Percentiles rank a stretch among this genome's conserved stretches.
Evolutionary conservation across 2,888 invertebrate species (phyloP).

Genomic region (Tetrapedia diversipes): DNA sequence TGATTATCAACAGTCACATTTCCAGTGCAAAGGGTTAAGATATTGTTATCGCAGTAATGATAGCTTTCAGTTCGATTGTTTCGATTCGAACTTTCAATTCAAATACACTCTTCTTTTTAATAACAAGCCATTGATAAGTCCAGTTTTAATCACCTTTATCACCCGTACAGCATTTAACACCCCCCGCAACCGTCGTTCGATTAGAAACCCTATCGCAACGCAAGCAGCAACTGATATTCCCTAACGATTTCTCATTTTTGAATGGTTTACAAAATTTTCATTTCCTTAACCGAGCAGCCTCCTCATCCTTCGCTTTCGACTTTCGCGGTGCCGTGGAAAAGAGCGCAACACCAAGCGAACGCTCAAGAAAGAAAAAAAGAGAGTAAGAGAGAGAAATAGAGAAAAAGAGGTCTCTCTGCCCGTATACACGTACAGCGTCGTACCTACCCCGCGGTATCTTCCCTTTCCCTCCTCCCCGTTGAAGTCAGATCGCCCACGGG

Average conservation of each 20-base stretch:
- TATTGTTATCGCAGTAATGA: too few species aligned
- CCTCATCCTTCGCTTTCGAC: constrained; percentile 26
- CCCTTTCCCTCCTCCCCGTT: constrained; percentile 66
- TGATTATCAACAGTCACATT: too few species aligned
- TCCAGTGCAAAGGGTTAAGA: too few species aligned
- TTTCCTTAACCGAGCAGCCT: constrained; percentile 42
- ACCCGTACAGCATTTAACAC: too few species aligned
- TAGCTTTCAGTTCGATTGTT: too few species aligned
- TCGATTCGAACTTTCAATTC: too few species aligned
- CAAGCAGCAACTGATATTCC: constrained; percentile 5
- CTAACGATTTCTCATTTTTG: background rate
- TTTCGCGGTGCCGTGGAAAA: constrained; percentile 45
- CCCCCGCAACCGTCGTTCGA: too few species aligned
- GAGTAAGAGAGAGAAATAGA: background rate
- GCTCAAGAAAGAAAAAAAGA: too few species aligned
- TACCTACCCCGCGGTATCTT: constrained; percentile 66
- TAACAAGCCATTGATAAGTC: too few species aligned
- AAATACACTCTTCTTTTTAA: too few species aligned
- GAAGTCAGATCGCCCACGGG: constrained; percentile 79
- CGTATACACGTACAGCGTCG: constrained; percentile 43
- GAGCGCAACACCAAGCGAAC: too few species aligned
- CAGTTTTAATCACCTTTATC: too few species aligned
- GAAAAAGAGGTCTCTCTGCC: constrained; percentile 25
- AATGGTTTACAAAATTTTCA: constrained; percentile 54
- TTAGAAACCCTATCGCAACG: background rate